A percentile compares a stretch with the other conserved stretches of the same genome.
Evolutionary conservation across 2,113 vertebrate species (phyloP).

Genomic region (Sakesphorus luctuosus): DNA sequence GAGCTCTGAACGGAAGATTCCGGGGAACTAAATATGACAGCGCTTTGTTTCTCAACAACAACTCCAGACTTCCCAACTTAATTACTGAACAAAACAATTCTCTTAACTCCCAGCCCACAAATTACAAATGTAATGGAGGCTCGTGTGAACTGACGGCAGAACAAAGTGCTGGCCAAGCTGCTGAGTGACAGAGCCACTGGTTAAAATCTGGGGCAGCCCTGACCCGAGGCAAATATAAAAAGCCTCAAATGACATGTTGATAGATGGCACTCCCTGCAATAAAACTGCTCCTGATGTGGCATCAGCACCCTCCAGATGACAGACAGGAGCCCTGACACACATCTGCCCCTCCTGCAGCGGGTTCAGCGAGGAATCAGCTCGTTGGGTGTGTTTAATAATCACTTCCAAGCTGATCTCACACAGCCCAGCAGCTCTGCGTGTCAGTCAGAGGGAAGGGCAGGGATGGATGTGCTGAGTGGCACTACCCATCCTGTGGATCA

Average conservation of each 20-base stretch:
- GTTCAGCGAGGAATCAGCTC: background rate
- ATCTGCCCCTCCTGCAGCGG: background rate
- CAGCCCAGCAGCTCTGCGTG: background rate
- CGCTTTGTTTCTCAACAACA: background rate
- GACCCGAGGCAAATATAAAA: background rate
- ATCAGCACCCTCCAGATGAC: background rate
- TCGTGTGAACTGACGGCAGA: background rate
- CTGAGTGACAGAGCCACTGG: slow-evolving; percentile 11
- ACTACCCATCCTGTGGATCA: background rate
- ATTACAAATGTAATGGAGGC: slow-evolving; percentile 27
- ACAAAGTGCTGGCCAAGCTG: background rate
- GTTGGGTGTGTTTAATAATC: background rate
- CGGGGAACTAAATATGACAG: background rate
- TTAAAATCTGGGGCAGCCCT: background rate
- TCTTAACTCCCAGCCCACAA: background rate
- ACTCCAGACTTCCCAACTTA: slow-evolving; percentile 5
- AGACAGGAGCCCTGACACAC: background rate
- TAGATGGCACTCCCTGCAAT: background rate
- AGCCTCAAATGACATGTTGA: background rate
- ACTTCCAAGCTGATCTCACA: background rate
- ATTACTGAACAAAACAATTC: background rate
- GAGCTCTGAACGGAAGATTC: background rate
- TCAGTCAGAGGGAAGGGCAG: background rate
- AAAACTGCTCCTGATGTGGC: background rate
- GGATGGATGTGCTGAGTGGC: background rate